These are phyloP conservation scores for Propithecus deckenii DNA, from an alignment of 2,797 vertebrate species.

Conservation along the genomic window DNA sequence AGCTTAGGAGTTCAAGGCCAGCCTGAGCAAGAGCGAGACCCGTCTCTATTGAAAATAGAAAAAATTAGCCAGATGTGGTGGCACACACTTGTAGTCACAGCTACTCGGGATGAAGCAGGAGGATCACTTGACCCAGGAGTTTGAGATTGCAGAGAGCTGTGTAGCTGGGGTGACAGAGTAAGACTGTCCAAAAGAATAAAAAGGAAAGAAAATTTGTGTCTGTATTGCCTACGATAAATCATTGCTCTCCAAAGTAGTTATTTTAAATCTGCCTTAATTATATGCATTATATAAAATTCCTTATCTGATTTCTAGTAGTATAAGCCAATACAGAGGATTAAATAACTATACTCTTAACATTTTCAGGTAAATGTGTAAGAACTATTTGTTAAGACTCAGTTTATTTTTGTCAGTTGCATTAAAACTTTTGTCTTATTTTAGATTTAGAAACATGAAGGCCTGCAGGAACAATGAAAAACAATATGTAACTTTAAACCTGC, in stretches of 20 bases:
- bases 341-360: neutral
- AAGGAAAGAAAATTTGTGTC: neutral
- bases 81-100: neutral
- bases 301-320: neutral
- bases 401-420: neutral
- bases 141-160: neutral
- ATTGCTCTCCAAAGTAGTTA: neutral
- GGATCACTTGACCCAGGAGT: neutral
- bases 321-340: neutral
- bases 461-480: constrained; percentile 74
- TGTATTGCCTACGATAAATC: neutral
- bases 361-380: neutral
- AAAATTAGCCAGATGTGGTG: neutral
- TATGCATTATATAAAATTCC: neutral
- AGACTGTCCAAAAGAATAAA: neutral
- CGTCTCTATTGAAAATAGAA: neutral
- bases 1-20: neutral
- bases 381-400: neutral
- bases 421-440: constrained; percentile 73
- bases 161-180: neutral
- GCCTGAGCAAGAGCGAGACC: neutral
- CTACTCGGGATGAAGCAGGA: neutral
- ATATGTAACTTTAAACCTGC: constrained; percentile 71
- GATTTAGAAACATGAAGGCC: constrained; percentile 65
- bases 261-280: constrained; percentile 11